Evolutionary conservation across 2,797 vertebrate species (phyloP).

Genomic region (Epinephelus awoara): DNA sequence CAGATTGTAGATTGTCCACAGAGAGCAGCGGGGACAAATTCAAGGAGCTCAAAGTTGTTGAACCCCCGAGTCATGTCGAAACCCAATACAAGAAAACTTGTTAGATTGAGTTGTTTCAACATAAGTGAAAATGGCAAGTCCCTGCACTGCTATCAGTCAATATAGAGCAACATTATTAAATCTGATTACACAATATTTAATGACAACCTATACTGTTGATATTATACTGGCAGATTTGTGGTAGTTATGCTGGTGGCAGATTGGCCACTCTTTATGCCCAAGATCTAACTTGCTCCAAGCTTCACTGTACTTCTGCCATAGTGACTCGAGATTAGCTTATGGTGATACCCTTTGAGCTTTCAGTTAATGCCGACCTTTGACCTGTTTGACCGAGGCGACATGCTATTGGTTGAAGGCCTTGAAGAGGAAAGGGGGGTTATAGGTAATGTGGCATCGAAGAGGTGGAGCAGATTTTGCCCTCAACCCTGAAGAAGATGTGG

Average conservation of each 20-base stretch:
- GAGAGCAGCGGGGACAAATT: not conserved
- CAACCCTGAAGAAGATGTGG: slow-evolving; percentile 78
- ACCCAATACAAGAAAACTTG: not conserved
- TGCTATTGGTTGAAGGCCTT: slow-evolving; percentile 45
- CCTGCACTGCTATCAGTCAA: not conserved
- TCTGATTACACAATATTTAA: not conserved
- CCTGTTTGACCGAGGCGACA: slow-evolving; percentile 50
- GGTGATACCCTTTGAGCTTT: slow-evolving; percentile 43
- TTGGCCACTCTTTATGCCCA: not conserved
- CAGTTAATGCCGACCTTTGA: slow-evolving; percentile 62
- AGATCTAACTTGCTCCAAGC: slow-evolving; percentile 13
- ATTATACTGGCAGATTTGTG: not conserved
- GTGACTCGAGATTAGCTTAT: slow-evolving; percentile 35
- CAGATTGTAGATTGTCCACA: not conserved
- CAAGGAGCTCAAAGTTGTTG: not conserved
- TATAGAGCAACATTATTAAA: not conserved
- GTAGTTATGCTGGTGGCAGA: slow-evolving; percentile 6
- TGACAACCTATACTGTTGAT: not conserved
- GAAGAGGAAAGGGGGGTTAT: slow-evolving; percentile 22
- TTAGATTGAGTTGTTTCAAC: too few relatives aligned
- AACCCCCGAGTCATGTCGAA: not conserved
- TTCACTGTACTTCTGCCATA: slow-evolving; percentile 30
- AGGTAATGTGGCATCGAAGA: slow-evolving; percentile 72
- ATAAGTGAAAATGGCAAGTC: too few relatives aligned
- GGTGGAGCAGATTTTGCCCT: slow-evolving; percentile 79